Evolutionary conservation across 2,888 invertebrate genomes (phyloP).

Genomic region (Atethmia centrago): DNA sequence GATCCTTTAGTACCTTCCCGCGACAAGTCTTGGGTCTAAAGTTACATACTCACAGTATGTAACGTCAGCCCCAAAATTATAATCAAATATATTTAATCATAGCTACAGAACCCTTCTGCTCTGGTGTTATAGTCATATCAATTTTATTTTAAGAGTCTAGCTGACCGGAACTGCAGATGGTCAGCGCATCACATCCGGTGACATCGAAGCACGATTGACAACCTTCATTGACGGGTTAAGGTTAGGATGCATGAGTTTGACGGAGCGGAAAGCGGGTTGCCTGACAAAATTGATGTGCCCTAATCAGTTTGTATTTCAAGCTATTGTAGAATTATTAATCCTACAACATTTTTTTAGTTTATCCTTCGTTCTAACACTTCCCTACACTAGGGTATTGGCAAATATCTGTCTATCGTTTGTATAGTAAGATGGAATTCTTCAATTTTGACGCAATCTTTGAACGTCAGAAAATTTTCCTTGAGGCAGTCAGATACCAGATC

Average conservation of each 20-base stretch:
- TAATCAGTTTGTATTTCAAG: background rate
- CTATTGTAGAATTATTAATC: too few species aligned
- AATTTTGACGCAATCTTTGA: too few species aligned
- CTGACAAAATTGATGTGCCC: background rate
- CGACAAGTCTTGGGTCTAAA: too few species aligned
- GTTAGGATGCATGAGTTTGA: slow-evolving; percentile 45
- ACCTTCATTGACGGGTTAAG: slow-evolving; percentile 71
- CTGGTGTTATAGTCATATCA: slow-evolving; percentile 25
- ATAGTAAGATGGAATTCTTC: too few species aligned
- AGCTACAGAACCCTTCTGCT: slow-evolving; percentile 49
- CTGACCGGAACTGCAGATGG: slow-evolving; percentile 86
- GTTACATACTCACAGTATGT: background rate
- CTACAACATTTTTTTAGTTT: too few species aligned
- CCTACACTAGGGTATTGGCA: too few species aligned
- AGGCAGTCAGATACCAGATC: too few species aligned
- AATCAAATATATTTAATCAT: background rate
- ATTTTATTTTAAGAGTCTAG: slow-evolving; percentile 71
- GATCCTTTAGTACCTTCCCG: too few species aligned
- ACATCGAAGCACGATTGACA: slow-evolving; percentile 79
- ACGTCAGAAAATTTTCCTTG: too few species aligned
- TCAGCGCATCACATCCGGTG: slow-evolving; percentile 79
- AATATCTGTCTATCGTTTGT: too few species aligned
- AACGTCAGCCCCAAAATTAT: background rate
- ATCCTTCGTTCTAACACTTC: too few species aligned
- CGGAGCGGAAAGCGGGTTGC: slow-evolving; percentile 48